Evolutionary conservation across 1,140 invertebrate genomes (phyloP), one percentile per base, ranked within the genome.

Genomic region (Meloidogyne floridensis): DNA sequence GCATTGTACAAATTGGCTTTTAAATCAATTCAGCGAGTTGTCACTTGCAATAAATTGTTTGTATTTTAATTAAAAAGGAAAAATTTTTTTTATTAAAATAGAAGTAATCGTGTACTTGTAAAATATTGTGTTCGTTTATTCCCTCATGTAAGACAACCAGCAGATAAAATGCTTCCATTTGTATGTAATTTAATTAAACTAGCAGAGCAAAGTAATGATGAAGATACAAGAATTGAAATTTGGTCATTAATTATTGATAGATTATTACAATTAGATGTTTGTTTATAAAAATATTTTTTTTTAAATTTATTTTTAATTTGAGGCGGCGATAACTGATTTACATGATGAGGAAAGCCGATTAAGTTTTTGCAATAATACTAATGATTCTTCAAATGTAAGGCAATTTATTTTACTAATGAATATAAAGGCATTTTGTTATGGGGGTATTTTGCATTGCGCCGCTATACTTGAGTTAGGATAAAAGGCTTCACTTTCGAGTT

Each of bases 211-310:
- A 79, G n/a, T 70, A 15, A 74, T 8, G 79, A 82, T 42, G 71
- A 72, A 51, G 47, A 43, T 42, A 51, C 79, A 13, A 32, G 56
- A 56, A 54, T 51, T 53, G 70, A 82, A 51, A 72, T 82, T 56
- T 82, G 81, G 81, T 74, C 81, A 11, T 47, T 82, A 15, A 82
- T 82, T 81, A 18, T 82, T 69, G 81, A 82, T 43, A 73, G 72
- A 75, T 71, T 82, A n/a, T n/a, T 82, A 13, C 71, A 82, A 32
- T 69, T 82, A 18, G 81, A 82, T 73, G 81, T 82, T 20, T 10
- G 15, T 5, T 54, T 10, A 2, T 53, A 13, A 7, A 2, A 54
- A 75, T 54, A n/a, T 59, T 81, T 75, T 15, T 71, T 71, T 18
- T 20, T n/a, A 20, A 18, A 18, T 69, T 42, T 43, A 18, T 69